Evolutionary conservation across 2,888 invertebrate species (phyloP), one percentile per base, ranked within the genome.

Genomic region (Polyommatus icarus): DNA sequence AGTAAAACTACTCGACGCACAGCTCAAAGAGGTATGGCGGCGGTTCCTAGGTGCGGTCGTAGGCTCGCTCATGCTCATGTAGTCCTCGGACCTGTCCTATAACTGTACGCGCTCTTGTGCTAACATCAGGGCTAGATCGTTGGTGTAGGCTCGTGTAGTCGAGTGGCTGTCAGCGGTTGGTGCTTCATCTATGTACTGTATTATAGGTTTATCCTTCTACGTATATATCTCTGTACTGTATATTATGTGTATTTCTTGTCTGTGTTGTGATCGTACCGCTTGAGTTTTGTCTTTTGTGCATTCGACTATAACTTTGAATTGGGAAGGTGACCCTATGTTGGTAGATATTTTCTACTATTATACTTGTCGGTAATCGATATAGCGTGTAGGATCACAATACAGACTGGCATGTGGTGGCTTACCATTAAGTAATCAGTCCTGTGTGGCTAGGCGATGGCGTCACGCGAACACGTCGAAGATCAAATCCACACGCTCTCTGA

Each of bases 11-110:
- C 96, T 98, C 95, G 97, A 97, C 94, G 96, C 96, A 93, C 97
- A 97, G 94, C 96, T 99, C 87, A 97, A 97, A 96, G 98, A 99
- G 98, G 98, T 99, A 97, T 96, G 82, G 67, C 67, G 83, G 83
- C 83, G 61, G 78, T 40, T 71, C 54, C 77, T 76, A 83, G 92
- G 92, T 90, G 87, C 88, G 93, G 93, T 88, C 87, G 89, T 92
- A 91, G 90, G 82, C 61, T 86, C 86, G 87, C 83, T 88, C 90
- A 90, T 89, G 87, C 85, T 89, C 91, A 91, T 88, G 87, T 71
- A 85, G 85, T 91, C 79, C 77, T 81, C 78, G 77, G 78, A 78
- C 79, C 79, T 57, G 61, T 72, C 76, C 61, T 54, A 57, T 50
- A 76, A 40, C 67, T 76, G 61, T 79, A 67, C 61, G 46, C 50